Conservation (phyloP, 2,888 invertebrate genomes). For the Operophtera brumata region DNA sequence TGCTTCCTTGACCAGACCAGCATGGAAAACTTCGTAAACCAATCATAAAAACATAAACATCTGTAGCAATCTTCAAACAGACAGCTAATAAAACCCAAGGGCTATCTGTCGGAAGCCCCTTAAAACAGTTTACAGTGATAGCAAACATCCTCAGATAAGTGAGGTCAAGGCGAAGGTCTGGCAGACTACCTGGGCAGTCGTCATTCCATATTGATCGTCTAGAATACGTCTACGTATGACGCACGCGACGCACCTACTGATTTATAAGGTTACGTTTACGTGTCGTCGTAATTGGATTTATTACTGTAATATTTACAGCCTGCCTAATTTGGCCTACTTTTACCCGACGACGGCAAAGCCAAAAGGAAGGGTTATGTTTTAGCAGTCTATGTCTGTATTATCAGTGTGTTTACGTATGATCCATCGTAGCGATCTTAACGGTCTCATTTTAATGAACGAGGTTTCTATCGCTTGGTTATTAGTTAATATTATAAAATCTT, state of each 20-base stretch:
- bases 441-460: no score
- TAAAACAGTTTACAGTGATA: constrained; percentile 14
- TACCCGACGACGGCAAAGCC: no score
- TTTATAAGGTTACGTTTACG: constrained; percentile 13
- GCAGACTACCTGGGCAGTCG: constrained; percentile 5
- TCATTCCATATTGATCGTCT: constrained; percentile 19
- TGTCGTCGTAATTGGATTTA: constrained; percentile 19
- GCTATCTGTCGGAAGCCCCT: constrained; percentile 4
- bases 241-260: constrained; percentile 15
- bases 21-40: constrained; percentile 2
- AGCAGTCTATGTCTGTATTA: no score
- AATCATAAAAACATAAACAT: constrained; percentile 3
- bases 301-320: constrained; percentile 3
- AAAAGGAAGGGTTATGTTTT: no score
- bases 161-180: constrained; percentile 16
- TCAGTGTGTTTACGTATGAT: no score
- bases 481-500: no score
- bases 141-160: constrained; percentile 24
- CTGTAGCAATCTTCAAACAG: neutral
- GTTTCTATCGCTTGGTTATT: no score
- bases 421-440: no score
- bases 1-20: neutral
- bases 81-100: constrained; percentile 8
- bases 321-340: neutral
- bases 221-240: constrained; percentile 20